Evolutionary conservation across 2,888 invertebrate genomes (phyloP), one percentile per base, ranked within the genome.

Genomic region (Tenthredo scrophulariae): DNA sequence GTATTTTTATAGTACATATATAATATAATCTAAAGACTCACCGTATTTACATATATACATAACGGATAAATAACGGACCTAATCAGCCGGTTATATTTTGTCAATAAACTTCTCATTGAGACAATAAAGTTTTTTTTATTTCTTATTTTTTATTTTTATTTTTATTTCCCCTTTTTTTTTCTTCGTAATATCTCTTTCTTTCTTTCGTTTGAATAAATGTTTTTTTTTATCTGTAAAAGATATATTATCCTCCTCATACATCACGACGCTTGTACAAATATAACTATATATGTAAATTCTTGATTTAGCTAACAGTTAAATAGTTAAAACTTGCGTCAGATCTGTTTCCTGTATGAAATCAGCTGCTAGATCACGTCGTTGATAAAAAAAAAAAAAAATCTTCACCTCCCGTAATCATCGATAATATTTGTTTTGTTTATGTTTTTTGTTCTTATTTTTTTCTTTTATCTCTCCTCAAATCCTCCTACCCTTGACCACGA

Each of bases 1-100:
- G 84, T 91, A 90, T n/a, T 77, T 77, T 26, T 92, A 91, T 90
- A 90, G 90, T 91, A 91, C 90, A 92, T 91, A 90, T 91, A 91
- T 89, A 90, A 67, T 80, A 80, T 80, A 91, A 91, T 91, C 92
- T 93, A 92, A 90, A 91, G 90, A 92, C 91, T 92, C 91, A 91
- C 87, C 88, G 86, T 93, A 93, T 93, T 91, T 93, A 93, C 93
- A 93, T 93, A 93, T 93, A 74, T 93, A 93, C 93, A 93, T 89
- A 92, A 92, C 91, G 77, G 77, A 77, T 80, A 58, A 80, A 80
- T 80, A 92, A 90, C 91, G 90, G 90, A 67, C 83, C 87, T 46
- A 89, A 85, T 88, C 88, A 87, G 89, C 89, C 89, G 89, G 90
- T 62, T 77, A 29, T 77, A 77, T 50, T 54, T 89, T 88, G 88